Conservation (phyloP, 1,140 invertebrate genomes). For the Polyergus mexicanus region DNA sequence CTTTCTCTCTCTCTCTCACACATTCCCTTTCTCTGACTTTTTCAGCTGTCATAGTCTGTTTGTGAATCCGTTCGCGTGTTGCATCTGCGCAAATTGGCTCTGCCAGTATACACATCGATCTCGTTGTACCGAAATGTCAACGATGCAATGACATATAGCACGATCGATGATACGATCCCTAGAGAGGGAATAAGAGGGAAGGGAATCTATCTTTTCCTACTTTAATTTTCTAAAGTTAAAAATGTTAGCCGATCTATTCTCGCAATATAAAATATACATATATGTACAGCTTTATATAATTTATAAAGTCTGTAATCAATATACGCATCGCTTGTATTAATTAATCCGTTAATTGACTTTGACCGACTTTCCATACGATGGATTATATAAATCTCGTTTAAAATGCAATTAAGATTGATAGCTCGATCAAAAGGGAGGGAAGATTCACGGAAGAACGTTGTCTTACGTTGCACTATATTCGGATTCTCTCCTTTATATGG, state of each 20-base stretch:
- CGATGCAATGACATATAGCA: not conserved
- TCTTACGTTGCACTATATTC: not conserved
- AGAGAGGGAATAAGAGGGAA: not conserved
- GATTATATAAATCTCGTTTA: not conserved
- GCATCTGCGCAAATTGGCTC: not conserved
- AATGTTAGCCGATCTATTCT: not conserved
- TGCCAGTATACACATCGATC: not conserved
- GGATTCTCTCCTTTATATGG: not conserved
- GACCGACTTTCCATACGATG: not conserved
- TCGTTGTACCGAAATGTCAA: not conserved
- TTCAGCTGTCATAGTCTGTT: not conserved
- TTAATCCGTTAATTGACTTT: conserved; percentile 7
- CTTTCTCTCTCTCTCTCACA: not conserved
- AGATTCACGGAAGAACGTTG: not conserved
- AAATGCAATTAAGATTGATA: conserved; percentile 6
- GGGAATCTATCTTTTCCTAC: not conserved
- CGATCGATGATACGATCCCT: not conserved
- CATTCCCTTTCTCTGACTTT: not conserved
- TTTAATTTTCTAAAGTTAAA: not conserved
- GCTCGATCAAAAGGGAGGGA: not conserved
- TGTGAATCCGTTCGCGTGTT: not conserved
- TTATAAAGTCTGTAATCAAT: not conserved
- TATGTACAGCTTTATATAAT: not conserved
- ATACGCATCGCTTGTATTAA: not conserved
- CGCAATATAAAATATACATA: not conserved